These are phyloP conservation scores for Elegia similella DNA, from an alignment of 2,888 invertebrate genomes.

Conservation along the genomic window DNA sequence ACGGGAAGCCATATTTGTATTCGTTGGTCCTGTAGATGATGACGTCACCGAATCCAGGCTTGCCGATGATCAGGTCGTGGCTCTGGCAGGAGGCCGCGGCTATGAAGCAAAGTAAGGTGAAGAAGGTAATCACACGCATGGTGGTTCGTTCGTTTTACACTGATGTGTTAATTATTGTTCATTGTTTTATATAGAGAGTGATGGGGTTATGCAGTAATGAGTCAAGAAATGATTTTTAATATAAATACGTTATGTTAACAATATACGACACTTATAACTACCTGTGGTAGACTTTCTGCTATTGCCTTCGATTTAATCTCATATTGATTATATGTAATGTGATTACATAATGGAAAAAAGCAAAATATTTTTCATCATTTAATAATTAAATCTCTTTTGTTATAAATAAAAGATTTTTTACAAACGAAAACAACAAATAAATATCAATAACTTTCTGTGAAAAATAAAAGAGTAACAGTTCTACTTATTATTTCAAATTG, in stretches of 20 bases:
- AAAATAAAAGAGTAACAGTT: no score
- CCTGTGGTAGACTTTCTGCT: no score
- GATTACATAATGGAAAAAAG: no score
- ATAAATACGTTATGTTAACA: background rate
- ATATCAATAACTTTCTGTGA: no score
- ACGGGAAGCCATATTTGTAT: slow-evolving; percentile 65
- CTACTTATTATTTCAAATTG: no score
- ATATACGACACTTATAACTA: no score
- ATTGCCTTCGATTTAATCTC: no score
- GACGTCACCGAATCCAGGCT: slow-evolving; percentile 60
- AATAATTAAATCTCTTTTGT: no score
- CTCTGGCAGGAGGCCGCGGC: slow-evolving; percentile 51
- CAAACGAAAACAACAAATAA: no score
- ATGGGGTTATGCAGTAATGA: slow-evolving; percentile 43
- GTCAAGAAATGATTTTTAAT: slow-evolving; percentile 22
- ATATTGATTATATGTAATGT: no score
- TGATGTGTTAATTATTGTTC: slow-evolving; percentile 49
- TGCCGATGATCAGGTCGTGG: slow-evolving; percentile 60
- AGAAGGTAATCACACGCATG: slow-evolving; percentile 51
- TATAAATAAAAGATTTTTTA: no score
- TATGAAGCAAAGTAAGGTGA: slow-evolving; percentile 46
- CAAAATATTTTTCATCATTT: no score
- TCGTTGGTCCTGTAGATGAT: slow-evolving; percentile 56
- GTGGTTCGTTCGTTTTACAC: slow-evolving; percentile 39
- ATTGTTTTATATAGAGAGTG: slow-evolving; percentile 56